Evolutionary conservation across 1,140 invertebrate genomes (phyloP).

Genomic region (Zaprionus inermis): DNA sequence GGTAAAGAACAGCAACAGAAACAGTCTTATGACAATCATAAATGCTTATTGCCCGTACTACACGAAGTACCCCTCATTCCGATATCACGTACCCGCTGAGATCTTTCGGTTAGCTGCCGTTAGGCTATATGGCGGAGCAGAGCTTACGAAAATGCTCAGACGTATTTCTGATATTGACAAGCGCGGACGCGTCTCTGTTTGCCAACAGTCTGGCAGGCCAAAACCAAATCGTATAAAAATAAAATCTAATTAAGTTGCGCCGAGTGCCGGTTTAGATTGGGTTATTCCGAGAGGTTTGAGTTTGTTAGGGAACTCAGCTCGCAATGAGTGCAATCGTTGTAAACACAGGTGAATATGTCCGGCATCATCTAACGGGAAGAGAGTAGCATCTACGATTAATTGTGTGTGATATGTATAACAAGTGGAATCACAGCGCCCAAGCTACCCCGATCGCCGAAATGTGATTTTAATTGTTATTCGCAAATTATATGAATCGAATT

Average conservation of each 20-base stretch:
- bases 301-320: background rate
- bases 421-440: conserved; percentile 3
- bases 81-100: background rate
- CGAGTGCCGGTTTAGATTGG: background rate
- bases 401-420: conserved; percentile 8
- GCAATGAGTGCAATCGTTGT: conserved; percentile 33
- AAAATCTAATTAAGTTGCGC: background rate
- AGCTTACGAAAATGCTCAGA: conserved; percentile 58
- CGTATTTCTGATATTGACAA: conserved; percentile 63
- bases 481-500: conserved; percentile 18
- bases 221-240: background rate
- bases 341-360: conserved; percentile 52
- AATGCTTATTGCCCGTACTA: conserved; percentile 25
- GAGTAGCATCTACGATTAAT: conserved; percentile 10
- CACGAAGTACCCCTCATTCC: background rate
- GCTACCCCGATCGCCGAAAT: background rate
- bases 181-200: conserved; percentile 41
- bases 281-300: background rate
- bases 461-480: conserved; percentile 30
- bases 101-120: background rate
- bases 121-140: conserved; percentile 18
- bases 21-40: conserved; percentile 23
- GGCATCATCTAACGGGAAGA: background rate
- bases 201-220: background rate
- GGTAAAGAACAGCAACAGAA: conserved; percentile 16